Evolutionary conservation across 1,140 invertebrate species (phyloP), one percentile per base, ranked within the genome.

Genomic region (Lasaia peninsularis): DNA sequence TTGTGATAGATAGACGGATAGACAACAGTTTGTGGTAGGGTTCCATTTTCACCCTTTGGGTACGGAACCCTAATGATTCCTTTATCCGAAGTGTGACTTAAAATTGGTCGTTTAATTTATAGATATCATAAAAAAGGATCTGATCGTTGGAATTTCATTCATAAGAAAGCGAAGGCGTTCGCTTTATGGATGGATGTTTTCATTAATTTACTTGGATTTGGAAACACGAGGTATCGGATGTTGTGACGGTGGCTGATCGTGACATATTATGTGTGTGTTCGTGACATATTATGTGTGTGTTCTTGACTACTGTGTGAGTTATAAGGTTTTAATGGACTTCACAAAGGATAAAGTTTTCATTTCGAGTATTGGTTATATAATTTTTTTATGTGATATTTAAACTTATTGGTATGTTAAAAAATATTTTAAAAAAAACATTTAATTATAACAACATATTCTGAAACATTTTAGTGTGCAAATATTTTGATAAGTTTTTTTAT

Each of bases 71-170:
- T n/a, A 89, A 90, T 88, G 80, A 89, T 87, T 89, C 86, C 85
- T 89, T 86, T 88, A 88, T 88, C 80, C 83, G 70, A 56, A 71
- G 78, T 79, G 83, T 85, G 83, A 86, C 69, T 86, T 79, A 86
- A 86, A 89, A 90, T 86, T 81, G 84, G 83, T 79, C 80, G 77
- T 63, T 79, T 88, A 88, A 90, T 90, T 90, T 90, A 90, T 89
- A 73, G 72, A 70, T 58, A 74, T 77, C 81, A 88, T 90, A 89
- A 90, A 89, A 88, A 88, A 85, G 80, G 85, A 89, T 83, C 82
- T 79, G 77, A 77, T 73, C 67, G 76, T 78, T 83, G 89, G 88
- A 83, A 88, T 90, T 89, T 88, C 89, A 90, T 90, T 90, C 89
- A 90, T 79, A 84, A 86, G 77, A 69, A 77, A 60, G 75, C 71